Evolutionary conservation across 92 coral and sea anemone species (phyloP).

Genomic region (Zoanthus sansibaricus): DNA sequence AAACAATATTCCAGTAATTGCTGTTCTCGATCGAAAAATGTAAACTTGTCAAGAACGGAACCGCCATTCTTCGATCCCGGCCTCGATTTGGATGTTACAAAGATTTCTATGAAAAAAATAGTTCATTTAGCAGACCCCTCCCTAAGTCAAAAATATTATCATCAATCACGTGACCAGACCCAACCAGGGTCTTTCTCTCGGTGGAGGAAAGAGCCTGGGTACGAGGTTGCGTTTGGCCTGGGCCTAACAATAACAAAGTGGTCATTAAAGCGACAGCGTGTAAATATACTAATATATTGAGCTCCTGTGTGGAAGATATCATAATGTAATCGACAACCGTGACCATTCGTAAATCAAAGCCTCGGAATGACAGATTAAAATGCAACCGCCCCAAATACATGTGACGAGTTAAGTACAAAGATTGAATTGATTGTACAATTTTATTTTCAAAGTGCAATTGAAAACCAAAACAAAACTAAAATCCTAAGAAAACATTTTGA

Average conservation of each 20-base stretch:
- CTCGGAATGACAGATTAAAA: too few relatives aligned
- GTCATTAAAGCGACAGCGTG: background rate
- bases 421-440: background rate
- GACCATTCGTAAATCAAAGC: background rate
- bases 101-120: too few relatives aligned
- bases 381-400: background rate
- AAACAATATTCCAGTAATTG: slow-evolving; percentile 43
- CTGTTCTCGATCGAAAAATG: slow-evolving; percentile 53
- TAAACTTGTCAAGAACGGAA: slow-evolving; percentile 51
- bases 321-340: background rate
- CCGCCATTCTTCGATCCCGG: too few relatives aligned
- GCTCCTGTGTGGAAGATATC: background rate
- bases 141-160: too few relatives aligned
- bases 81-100: too few relatives aligned
- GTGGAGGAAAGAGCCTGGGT: too few relatives aligned
- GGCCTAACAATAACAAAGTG: background rate
- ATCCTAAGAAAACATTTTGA: background rate
- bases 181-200: too few relatives aligned
- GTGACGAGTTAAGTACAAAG: background rate
- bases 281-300: background rate
- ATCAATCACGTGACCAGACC: too few relatives aligned
- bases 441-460: background rate
- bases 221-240: too few relatives aligned
- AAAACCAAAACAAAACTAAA: background rate
- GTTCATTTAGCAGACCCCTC: too few relatives aligned